A percentile compares a stretch with the other conserved stretches of the same genome.
phyloP scores from a whole-genome alignment of 2,113 vertebrate species.

The Urocolius indicus region DNA sequence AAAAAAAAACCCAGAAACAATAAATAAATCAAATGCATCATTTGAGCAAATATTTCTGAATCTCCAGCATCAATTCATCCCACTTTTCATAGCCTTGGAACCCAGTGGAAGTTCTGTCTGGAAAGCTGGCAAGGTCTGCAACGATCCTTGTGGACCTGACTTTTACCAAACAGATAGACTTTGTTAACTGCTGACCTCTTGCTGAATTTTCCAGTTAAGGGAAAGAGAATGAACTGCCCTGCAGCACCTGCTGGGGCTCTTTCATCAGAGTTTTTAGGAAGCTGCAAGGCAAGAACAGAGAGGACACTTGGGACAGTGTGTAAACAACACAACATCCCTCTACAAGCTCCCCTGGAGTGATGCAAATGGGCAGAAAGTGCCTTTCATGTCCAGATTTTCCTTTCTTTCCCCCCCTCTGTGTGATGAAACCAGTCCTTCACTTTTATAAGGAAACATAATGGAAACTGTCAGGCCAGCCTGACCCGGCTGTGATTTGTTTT shows the following conservation, averaged over 20 bases:
- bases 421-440: background rate
- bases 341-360: background rate
- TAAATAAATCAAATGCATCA: background rate
- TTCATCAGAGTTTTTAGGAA: background rate
- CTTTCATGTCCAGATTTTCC: background rate
- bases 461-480: slow-evolving; percentile 62
- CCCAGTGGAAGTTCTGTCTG: accelerated
- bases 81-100: background rate
- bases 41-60: background rate
- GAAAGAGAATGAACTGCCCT: background rate
- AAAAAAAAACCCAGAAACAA: background rate
- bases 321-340: background rate
- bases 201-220: background rate
- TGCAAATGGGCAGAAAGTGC: background rate
- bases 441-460: slow-evolving; percentile 36
- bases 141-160: background rate
- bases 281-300: background rate
- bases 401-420: background rate
- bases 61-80: background rate
- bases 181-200: background rate
- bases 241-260: background rate
- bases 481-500: background rate
- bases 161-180: background rate
- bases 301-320: background rate
- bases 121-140: background rate